Evolutionary conservation across 2,113 vertebrate species (phyloP), one percentile per base, ranked within the genome.

Genomic region (Riparia riparia): DNA sequence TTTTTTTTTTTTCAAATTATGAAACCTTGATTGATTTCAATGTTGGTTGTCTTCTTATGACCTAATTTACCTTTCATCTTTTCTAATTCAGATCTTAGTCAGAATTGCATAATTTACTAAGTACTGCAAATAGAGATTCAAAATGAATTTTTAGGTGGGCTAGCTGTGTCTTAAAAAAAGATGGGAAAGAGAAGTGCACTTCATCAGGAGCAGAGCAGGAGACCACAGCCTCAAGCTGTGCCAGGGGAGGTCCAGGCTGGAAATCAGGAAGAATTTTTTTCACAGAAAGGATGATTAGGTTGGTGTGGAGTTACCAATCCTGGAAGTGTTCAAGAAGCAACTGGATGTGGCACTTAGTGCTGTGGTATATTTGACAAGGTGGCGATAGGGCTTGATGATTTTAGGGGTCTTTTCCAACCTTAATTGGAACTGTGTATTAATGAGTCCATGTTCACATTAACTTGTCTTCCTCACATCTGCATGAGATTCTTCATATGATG

Each of bases 31-130:
- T 87, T 65, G 54, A 87, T 84, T 66, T 51, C 45, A n/a, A 32
- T 74, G 39, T 57, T 92, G 45, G 18, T 89, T 94, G 50, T 93
- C 69, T 96, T 42, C 42, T 87, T 74, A 22, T 57, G 78, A 66
- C 88, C 88, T 94, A 73, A 82, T 91, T 95, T 91, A 66, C 88
- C 73, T 74, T 77, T 94, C 54, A n/a, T 89, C 69, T 77, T 78
- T 84, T 89, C 73, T 81, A 77, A 73, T 89, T 95, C 61, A 78
- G 56, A 58, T 87, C 85, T 84, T 83, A 44, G 45, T 86, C 56
- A 86, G 49, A 77, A 73, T 39, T 76, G 66, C 44, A 31, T 91
- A 71, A 90, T 86, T 86, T 89, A 49, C 54, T n/a, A 73, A 81
- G 68, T 72, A 29, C 61, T 77, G 54, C 58, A 70, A 81, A 86